These are phyloP conservation scores for Sitta europaea DNA, from an alignment of 2,113 vertebrate genomes.

Conservation along the genomic window DNA sequence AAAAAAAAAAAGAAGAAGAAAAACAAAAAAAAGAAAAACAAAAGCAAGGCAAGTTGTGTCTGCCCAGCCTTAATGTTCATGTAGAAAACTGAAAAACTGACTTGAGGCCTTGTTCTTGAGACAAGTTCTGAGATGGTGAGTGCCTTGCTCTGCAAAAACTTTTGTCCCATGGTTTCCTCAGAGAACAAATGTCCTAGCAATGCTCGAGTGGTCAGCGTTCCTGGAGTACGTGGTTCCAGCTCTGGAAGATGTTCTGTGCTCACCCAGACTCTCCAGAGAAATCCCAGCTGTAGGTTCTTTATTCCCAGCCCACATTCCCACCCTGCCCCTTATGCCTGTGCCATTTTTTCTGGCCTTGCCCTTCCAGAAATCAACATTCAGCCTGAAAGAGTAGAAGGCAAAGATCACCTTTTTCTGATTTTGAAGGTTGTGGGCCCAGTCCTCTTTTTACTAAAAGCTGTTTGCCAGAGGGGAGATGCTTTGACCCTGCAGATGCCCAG, in stretches of 20 bases:
- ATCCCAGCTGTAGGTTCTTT: background rate
- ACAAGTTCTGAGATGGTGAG: background rate
- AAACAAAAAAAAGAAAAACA: no score
- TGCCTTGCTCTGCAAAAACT: background rate
- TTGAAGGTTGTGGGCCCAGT: accelerated
- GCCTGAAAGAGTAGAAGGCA: background rate
- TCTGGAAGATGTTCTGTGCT: background rate
- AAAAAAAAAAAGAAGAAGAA: no score
- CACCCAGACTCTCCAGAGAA: background rate
- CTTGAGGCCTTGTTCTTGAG: background rate
- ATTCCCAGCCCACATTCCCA: background rate
- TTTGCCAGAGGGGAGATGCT: background rate
- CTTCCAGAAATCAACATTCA: background rate
- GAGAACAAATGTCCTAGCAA: background rate
- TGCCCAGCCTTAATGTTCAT: background rate
- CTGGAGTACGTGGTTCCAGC: background rate
- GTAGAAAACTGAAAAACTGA: background rate
- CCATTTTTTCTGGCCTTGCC: background rate
- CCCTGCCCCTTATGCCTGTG: background rate
- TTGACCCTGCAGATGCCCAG: background rate
- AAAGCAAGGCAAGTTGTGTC: background rate
- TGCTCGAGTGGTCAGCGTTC: background rate
- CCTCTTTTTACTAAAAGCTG: background rate
- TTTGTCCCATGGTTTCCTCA: background rate
- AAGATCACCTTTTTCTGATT: background rate